phyloP scores from a whole-genome alignment of 2,797 vertebrate genomes.

The Melanotaenia boesemani region DNA sequence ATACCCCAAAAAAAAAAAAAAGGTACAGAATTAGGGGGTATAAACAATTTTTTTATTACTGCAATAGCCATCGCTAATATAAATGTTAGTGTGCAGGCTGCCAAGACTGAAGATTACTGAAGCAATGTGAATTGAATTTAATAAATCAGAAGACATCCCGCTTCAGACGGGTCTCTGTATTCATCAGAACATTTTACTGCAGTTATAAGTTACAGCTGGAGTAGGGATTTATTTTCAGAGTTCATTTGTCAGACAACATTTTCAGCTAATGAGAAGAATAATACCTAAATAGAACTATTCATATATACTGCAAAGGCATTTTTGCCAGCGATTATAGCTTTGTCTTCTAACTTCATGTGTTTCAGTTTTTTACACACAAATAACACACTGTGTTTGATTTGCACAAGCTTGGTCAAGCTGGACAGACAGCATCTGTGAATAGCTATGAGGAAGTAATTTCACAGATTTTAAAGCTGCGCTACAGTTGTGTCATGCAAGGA shows the following conservation, averaged over 20 bases:
- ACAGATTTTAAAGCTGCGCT: conserved; percentile 12
- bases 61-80: conserved; percentile 50
- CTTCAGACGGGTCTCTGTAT: conserved; percentile 19
- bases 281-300: not conserved
- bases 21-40: conserved; percentile 21
- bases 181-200: conserved; percentile 13
- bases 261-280: conserved; percentile 6
- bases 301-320: not conserved
- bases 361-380: conserved; percentile 3
- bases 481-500: not conserved
- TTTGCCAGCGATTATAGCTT: not conserved
- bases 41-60: conserved; percentile 56
- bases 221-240: not conserved
- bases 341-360: not conserved
- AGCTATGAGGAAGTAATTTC: not conserved
- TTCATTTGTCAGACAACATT: conserved; percentile 1
- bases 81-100: conserved; percentile 38
- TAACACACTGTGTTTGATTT: conserved; percentile 5
- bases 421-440: not conserved
- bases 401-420: not conserved
- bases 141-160: conserved; percentile 22
- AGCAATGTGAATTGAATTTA: conserved; percentile 43
- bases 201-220: not conserved
- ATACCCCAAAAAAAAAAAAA: conserved; percentile 42
- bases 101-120: conserved; percentile 42